Evolutionary conservation across 1,140 invertebrate species (phyloP), one percentile per base, ranked within the genome.

Genomic region (Notospermus geniculatus): DNA sequence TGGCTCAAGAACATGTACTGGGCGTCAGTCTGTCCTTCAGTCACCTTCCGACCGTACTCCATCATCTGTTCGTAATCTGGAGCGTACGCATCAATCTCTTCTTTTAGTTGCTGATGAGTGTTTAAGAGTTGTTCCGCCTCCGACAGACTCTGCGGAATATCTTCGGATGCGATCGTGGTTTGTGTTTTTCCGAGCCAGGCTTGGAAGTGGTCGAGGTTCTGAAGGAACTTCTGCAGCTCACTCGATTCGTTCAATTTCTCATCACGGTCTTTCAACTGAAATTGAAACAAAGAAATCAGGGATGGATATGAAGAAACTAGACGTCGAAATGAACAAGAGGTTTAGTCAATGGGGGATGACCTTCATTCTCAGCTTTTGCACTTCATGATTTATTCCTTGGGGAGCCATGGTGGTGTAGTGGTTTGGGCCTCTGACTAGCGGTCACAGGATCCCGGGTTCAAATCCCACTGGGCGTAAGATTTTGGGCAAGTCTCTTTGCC

Each of bases 121-220:
- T 91, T 94, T 0, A 99, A 84, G 1, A 99, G 83, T 79, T 95
- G 93, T 81, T 99, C 97, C 22, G 97, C 96, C 77, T 99, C 96
- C 4, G 95, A 88, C 66, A 99, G 83, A 64, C 91, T 95, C n/a
- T 90, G 90, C 23, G 97, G 97, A 62, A 92, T 95, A 77, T 99
- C 97, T 83, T 99, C 96, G 11, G 93, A 97, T 17, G 97, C 97
- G 29, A 99, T 75, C 0, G 79, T 75, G 90, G 79, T 97, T 92
- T 99, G 96, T 0, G 96, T 98, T 79, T 96, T 95, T 50, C 95
- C 95, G 60, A 99, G 85, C 97, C 97, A 99, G 0, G 93, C 87
- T 82, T 98, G 95, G 93, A 99, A 99, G 84, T 99, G 97, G 82
- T 99, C 97, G 65, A 99, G 86, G 80, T 99, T 97, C 45, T 95